A percentile compares a stretch with the other conserved stretches of the same genome.
phyloP scores from a whole-genome alignment of 2,113 vertebrate genomes.

The Phrynocephalus versicolor region DNA sequence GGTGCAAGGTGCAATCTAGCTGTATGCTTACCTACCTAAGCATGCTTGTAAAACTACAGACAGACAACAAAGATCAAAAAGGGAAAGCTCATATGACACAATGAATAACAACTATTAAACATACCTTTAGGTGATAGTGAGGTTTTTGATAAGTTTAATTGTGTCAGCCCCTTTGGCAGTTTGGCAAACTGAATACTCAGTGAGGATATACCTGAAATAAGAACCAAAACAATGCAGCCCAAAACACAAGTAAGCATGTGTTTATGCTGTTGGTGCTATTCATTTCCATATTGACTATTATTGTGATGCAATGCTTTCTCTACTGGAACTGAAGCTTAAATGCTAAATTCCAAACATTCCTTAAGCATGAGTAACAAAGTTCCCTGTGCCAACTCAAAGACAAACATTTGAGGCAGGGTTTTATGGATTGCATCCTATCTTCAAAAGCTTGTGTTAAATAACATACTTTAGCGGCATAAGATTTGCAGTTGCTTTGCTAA shows the following conservation, averaged over 20 bases:
- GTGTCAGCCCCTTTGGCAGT: slow-evolving; percentile 90
- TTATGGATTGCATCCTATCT: too few relatives aligned
- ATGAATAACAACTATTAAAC: background rate
- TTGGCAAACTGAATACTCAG: slow-evolving; percentile 94
- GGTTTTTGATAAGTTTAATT: slow-evolving; percentile 96
- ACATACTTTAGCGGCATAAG: too few relatives aligned
- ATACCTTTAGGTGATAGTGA: slow-evolving; percentile 97
- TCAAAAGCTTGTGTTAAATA: too few relatives aligned
- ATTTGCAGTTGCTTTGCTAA: background rate
- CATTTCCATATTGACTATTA: background rate
- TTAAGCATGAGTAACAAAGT: too few relatives aligned
- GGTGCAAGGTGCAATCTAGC: background rate
- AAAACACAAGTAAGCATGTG: background rate
- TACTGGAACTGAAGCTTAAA: background rate
- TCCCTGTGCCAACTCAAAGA: background rate
- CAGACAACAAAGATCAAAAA: background rate
- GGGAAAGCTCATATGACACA: background rate
- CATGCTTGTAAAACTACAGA: background rate
- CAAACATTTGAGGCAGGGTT: too few relatives aligned
- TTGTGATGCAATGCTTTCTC: background rate
- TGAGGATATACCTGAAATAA: slow-evolving; percentile 83
- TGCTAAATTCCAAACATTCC: background rate
- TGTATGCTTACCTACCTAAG: background rate
- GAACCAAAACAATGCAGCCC: background rate
- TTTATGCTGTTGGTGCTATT: background rate